These are phyloP conservation scores for Coremacera marginata DNA, from an alignment of 2,888 invertebrate genomes.

Conservation along the genomic window DNA sequence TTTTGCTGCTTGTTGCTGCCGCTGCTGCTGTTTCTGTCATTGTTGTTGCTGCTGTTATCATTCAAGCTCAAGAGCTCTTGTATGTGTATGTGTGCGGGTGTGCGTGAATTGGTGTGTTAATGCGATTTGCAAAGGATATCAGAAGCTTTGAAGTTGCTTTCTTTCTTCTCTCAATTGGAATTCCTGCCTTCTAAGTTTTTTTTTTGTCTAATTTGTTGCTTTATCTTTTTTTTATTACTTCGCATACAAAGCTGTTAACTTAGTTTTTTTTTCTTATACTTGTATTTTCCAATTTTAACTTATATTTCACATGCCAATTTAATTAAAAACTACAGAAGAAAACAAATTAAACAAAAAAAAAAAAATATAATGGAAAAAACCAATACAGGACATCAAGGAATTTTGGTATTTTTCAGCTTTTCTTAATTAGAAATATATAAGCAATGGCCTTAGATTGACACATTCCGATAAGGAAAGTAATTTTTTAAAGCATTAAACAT, in stretches of 20 bases:
- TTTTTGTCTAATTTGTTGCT: constrained; percentile 54
- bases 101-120: constrained; percentile 40
- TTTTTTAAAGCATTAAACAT: neutral
- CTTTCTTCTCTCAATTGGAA: constrained; percentile 42
- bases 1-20: neutral
- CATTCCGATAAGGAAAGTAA: constrained; percentile 32
- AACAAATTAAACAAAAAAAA: too few relatives aligned
- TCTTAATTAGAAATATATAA: neutral
- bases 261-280: neutral
- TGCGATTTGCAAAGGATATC: constrained; percentile 42
- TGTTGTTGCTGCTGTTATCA: neutral
- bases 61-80: neutral
- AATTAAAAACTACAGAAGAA: constrained; percentile 22
- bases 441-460: constrained; percentile 37
- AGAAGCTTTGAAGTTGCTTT: constrained; percentile 37
- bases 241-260: neutral
- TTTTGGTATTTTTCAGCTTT: neutral
- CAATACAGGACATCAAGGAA: constrained; percentile 23
- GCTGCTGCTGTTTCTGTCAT: constrained; percentile 2
- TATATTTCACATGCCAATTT: constrained; percentile 33
- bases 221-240: neutral
- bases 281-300: constrained; percentile 16
- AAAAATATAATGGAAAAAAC: neutral
- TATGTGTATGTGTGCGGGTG: constrained; percentile 4
- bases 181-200: constrained; percentile 47